phyloP scores from a whole-genome alignment of 1,140 invertebrate species.

The Leptinotarsa undecemlineata region DNA sequence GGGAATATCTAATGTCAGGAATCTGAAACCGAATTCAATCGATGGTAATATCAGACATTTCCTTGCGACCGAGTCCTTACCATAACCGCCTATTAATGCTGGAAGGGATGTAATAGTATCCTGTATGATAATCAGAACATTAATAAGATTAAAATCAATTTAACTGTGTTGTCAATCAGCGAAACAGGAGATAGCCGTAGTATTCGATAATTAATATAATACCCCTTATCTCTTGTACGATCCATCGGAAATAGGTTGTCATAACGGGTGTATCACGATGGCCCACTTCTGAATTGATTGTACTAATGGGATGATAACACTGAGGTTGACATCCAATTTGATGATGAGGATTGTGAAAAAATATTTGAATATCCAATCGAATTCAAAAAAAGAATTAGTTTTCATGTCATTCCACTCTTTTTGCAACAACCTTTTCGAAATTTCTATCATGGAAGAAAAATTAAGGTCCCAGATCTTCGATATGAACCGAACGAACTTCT shows the following conservation, averaged over 20 bases:
- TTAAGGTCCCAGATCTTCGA: neutral
- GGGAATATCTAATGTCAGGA: neutral
- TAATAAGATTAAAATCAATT: conserved; percentile 16
- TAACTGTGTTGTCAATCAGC: neutral
- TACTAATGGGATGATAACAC: neutral
- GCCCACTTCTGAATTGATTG: neutral
- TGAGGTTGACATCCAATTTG: neutral
- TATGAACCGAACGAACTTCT: neutral
- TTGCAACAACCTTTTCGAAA: neutral
- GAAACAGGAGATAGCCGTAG: neutral
- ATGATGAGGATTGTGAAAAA: neutral
- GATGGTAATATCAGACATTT: neutral
- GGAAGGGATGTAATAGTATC: neutral
- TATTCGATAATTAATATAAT: conserved; percentile 15
- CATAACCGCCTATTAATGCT: neutral
- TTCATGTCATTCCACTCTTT: neutral
- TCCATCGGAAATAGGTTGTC: neutral
- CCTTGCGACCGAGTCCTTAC: neutral
- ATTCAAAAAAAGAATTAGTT: neutral
- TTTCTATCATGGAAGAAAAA: neutral
- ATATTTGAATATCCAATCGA: neutral
- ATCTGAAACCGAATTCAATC: no score
- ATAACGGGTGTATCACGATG: conserved; percentile 1
- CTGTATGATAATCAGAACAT: neutral
- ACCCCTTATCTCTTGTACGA: conserved; percentile 4